phyloP scores from a whole-genome alignment of 2,888 invertebrate genomes.

The Oxycera nigricornis region DNA sequence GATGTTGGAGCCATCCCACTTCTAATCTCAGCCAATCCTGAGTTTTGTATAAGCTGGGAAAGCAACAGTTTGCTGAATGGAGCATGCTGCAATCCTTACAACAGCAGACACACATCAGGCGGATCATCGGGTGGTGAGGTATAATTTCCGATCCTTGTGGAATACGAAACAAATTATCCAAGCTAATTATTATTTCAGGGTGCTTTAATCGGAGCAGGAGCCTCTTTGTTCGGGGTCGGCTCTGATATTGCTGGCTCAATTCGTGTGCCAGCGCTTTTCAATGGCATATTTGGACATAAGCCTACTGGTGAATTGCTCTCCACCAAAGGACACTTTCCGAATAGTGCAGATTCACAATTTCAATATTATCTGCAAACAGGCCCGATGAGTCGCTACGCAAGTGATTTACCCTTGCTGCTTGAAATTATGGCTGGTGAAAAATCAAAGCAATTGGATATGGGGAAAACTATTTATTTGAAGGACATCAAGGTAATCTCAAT shows the following conservation, averaged over 20 bases:
- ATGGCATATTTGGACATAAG: conserved; percentile 88
- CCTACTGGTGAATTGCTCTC: conserved; percentile 73
- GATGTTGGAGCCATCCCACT: conserved; percentile 82
- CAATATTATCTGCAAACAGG: conserved; percentile 67
- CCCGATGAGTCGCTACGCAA: conserved; percentile 80
- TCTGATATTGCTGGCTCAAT: conserved; percentile 91
- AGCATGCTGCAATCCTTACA: conserved; percentile 83
- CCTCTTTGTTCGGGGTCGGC: conserved; percentile 78
- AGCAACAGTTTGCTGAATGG: conserved; percentile 81
- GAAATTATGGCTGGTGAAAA: conserved; percentile 67
- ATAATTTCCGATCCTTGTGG: conserved; percentile 20
- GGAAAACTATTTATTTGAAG: conserved; percentile 64
- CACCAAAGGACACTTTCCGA: conserved; percentile 69
- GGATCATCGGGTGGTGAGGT: conserved; percentile 93
- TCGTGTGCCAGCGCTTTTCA: conserved; percentile 83
- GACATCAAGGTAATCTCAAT: conserved; percentile 63
- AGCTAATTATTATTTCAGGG: conserved; percentile 62
- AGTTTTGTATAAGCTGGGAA: conserved; percentile 89
- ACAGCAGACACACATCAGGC: conserved; percentile 75
- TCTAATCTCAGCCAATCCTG: conserved; percentile 84
- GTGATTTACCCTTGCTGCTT: conserved; percentile 74
- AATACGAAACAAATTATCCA: neutral
- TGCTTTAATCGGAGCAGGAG: conserved; percentile 76
- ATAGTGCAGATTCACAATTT: conserved; percentile 63
- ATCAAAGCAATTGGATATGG: conserved; percentile 61